Conservation (phyloP, 2,113 vertebrate genomes). For the Zapus hudsonius region DNA sequence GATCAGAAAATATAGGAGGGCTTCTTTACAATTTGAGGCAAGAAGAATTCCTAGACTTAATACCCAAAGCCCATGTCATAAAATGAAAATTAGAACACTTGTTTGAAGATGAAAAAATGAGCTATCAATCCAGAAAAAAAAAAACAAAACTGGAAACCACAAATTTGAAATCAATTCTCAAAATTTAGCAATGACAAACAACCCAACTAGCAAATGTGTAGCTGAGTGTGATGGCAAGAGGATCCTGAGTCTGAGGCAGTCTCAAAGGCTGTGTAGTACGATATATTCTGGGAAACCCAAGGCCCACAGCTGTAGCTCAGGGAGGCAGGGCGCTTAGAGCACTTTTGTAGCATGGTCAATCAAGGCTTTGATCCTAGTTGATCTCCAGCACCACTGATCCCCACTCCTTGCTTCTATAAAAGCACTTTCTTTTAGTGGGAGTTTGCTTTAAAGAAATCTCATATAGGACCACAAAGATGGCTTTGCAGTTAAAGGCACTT, state of each 20-base stretch:
- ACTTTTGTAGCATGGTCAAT: too few species aligned
- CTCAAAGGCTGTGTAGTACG: too few species aligned
- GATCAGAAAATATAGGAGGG: not conserved
- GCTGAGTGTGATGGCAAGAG: too few species aligned
- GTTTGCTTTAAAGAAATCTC: not conserved
- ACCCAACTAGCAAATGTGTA: not conserved
- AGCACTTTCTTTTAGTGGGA: not conserved
- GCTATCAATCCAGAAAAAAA: not conserved
- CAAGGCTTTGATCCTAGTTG: too few species aligned
- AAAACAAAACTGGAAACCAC: not conserved
- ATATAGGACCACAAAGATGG: not conserved
- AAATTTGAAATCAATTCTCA: not conserved
- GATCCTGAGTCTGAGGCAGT: too few species aligned
- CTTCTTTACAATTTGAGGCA: not conserved
- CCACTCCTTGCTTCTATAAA: not conserved
- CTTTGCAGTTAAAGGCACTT: too few species aligned
- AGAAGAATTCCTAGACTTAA: not conserved
- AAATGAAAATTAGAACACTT: not conserved
- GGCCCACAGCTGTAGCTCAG: too few species aligned
- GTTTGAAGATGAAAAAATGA: not conserved
- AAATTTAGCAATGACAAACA: not conserved
- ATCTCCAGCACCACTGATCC: too few species aligned
- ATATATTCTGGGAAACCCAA: too few species aligned
- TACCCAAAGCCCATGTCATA: not conserved
- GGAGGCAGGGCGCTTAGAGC: too few species aligned